Percentiles rank a stretch among this genome's conserved stretches.
phyloP scores from a whole-genome alignment of 2,113 vertebrate species.

The Archilochus colubris region DNA sequence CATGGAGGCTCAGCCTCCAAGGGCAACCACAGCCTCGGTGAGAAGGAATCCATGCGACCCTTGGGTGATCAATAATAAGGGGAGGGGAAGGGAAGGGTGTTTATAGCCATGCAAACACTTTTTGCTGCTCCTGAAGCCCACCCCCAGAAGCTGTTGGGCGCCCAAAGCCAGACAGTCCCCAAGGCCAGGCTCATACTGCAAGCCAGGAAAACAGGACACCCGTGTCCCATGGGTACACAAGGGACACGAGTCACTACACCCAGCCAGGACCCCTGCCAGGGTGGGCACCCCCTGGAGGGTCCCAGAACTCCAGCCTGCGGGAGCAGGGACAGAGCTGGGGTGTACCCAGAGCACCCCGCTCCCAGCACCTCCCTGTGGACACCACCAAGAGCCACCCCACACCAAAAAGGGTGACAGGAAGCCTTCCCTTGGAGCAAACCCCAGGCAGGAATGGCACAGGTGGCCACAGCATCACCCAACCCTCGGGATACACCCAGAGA shows the following conservation, averaged over 20 bases:
- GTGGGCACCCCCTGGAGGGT: no score
- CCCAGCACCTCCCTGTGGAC: rapidly evolving
- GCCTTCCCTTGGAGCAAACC: not conserved
- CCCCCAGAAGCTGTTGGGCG: rapidly evolving
- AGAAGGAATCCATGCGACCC: not conserved
- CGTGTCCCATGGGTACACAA: rapidly evolving
- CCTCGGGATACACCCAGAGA: not conserved
- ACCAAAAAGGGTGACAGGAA: rapidly evolving
- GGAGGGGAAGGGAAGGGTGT: not conserved
- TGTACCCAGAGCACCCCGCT: rapidly evolving
- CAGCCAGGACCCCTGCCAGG: rapidly evolving
- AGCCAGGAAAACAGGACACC: rapidly evolving
- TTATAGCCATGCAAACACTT: not conserved
- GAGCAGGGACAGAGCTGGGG: not conserved
- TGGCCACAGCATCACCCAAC: not conserved
- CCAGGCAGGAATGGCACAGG: not conserved
- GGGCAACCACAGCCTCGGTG: not conserved
- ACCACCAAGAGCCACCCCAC: not conserved
- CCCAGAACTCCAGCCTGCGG: not conserved
- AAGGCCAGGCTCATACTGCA: not conserved
- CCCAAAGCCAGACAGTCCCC: not conserved
- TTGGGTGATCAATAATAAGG: not conserved
- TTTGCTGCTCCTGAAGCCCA: not conserved
- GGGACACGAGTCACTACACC: not conserved
- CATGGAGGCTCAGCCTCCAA: rapidly evolving